Conservation (phyloP, 1,140 invertebrate species). For the Anastrepha ludens region DNA sequence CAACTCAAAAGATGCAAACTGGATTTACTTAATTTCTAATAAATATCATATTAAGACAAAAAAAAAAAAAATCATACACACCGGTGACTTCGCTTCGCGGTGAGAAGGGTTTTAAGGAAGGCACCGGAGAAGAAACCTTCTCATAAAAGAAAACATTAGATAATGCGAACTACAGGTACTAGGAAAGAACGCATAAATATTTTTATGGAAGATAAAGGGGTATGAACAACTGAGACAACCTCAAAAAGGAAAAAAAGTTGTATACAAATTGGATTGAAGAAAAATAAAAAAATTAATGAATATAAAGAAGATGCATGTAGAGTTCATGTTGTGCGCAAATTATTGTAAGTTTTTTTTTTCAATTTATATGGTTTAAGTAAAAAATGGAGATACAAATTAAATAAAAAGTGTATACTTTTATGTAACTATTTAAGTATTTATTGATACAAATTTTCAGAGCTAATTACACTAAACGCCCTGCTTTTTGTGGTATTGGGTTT, state of each 20-base stretch:
- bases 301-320: neutral
- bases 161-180: neutral
- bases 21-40: neutral
- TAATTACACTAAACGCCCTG: too few relatives aligned
- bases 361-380: neutral
- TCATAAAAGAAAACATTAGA: neutral
- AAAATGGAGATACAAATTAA: neutral
- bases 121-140: too few relatives aligned
- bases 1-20: neutral
- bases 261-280: neutral
- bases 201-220: neutral
- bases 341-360: neutral
- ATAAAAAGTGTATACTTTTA: too few relatives aligned
- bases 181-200: neutral
- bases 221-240: neutral
- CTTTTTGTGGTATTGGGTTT: too few relatives aligned
- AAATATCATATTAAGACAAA: neutral
- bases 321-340: constrained; percentile 28
- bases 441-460: neutral
- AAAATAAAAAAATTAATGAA: neutral
- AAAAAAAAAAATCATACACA: neutral
- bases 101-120: too few relatives aligned
- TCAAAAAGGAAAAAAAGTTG: neutral
- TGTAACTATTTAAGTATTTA: neutral
- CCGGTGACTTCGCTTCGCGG: too few relatives aligned